Conservation (phyloP, 92 coral and sea anemone genomes). For the Isaurus tuberculatus region DNA sequence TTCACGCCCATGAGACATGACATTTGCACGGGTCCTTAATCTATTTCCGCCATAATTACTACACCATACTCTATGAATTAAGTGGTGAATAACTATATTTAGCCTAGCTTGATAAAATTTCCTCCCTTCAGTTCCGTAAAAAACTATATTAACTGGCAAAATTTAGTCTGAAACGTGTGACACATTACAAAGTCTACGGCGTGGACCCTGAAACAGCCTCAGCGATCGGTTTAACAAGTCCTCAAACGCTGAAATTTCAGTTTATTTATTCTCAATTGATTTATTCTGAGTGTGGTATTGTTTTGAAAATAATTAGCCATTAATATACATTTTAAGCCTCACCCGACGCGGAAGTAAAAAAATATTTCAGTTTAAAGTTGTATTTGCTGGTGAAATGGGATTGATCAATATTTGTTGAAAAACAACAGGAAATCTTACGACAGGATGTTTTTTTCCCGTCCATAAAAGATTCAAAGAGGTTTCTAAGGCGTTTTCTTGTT, state of each 20-base stretch:
- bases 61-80: background rate
- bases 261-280: background rate
- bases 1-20: background rate
- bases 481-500: no score
- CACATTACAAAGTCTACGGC: background rate
- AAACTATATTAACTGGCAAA: background rate
- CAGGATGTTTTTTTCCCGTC: background rate
- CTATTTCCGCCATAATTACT: background rate
- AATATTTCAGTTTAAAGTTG: background rate
- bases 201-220: constrained; percentile 2
- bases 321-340: background rate
- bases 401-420: background rate
- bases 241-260: background rate
- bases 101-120: background rate
- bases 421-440: background rate
- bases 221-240: no score
- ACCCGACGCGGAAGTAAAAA: background rate
- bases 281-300: background rate
- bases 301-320: background rate
- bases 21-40: background rate
- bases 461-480: background rate
- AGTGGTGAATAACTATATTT: background rate
- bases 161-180: background rate
- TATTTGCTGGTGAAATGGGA: background rate
- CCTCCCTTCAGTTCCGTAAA: background rate